Evolutionary conservation across 2,888 invertebrate genomes (phyloP).

Genomic region (Netelia virgata): DNA sequence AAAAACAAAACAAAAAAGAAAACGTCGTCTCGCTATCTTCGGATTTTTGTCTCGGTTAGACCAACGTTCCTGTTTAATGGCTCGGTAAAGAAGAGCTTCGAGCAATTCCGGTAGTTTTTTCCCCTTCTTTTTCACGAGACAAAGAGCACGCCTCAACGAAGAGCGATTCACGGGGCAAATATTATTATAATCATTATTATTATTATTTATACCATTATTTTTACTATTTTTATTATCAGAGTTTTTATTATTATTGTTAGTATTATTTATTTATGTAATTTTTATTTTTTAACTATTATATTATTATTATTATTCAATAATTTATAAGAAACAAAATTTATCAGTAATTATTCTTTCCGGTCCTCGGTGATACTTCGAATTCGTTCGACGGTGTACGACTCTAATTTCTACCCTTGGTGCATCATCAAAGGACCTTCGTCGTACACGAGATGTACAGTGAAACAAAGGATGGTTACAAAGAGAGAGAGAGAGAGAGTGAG

Average conservation of each 20-base stretch:
- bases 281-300: background rate
- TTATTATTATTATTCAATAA: background rate
- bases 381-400: background rate
- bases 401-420: background rate
- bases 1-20: slow-evolving; percentile 62
- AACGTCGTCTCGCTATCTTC: slow-evolving; percentile 57
- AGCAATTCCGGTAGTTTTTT: slow-evolving; percentile 29
- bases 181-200: too few relatives aligned
- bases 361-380: background rate
- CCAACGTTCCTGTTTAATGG: slow-evolving; percentile 84
- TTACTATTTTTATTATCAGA: too few relatives aligned
- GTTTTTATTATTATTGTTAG: background rate
- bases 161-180: background rate
- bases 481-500: too few relatives aligned
- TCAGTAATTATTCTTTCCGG: background rate
- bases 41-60: slow-evolving; percentile 85
- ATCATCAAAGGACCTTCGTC: background rate
- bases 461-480: too few relatives aligned
- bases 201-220: too few relatives aligned
- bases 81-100: slow-evolving; percentile 78
- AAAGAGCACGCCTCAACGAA: background rate
- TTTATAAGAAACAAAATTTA: background rate
- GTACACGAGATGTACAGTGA: background rate
- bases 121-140: slow-evolving; percentile 19
- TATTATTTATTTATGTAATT: background rate